Evolutionary conservation across 2,113 vertebrate species (phyloP), one percentile per base, ranked within the genome.

Genomic region (Micronisus gabar): DNA sequence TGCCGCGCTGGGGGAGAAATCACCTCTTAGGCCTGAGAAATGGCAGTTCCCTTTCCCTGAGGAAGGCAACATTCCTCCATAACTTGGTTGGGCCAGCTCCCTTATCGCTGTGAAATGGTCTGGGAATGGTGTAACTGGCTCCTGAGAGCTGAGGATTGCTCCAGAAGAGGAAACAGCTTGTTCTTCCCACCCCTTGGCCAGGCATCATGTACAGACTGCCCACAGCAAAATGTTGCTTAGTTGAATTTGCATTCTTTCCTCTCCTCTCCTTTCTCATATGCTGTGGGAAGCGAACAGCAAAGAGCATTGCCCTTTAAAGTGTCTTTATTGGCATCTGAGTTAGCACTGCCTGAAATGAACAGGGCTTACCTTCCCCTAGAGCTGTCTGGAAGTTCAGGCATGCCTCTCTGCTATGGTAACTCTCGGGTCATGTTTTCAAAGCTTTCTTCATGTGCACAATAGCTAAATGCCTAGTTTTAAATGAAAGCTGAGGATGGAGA

Each of bases 341-440:
- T 93, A 90, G 89, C 41, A 18, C 25, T 80, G 89, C 71, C 89
- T 88, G 73, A 41, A 3, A 1, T 30, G 81, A 75, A 50, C 62
- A 82, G 81, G 89, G 81, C 73, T 89, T 34, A 55, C 15, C 48
- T 76, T 16, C 4, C 45, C 47, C 38, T 41, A 4, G 56, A 86
- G 75, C 86, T 91, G 50, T 74, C 56, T 5, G 91, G 65, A 82
- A 61, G 68, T 45, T 90, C 94, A 63, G 93, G 40, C 38, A 1
- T 29, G 50, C 72, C 41, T 81, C 80, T 74, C 81, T 97, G 96
- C 91, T 72, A 84, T 43, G 3, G 95, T 65, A 95, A 30, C 83
- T 89, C 94, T 95, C 53, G 62, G 93, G 78, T 96, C 93, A 70
- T 66, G 81, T 95, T 95, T 97, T 85, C 86, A 90, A 80, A 93